Conservation (phyloP, 2,888 invertebrate genomes). For the Metallyticus violacea region DNA sequence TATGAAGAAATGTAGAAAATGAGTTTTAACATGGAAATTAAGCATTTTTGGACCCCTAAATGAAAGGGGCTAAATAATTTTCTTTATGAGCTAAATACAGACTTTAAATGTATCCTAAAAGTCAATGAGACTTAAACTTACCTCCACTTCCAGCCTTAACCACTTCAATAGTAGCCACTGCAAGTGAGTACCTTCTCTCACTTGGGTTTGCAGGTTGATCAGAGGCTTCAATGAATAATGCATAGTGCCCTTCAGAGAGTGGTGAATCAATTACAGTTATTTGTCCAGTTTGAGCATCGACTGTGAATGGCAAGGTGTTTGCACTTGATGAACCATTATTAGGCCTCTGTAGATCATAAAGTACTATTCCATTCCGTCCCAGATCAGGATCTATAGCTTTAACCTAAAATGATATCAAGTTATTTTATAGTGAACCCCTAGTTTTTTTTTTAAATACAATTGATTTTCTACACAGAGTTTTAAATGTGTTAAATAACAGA, state of each 20-base stretch:
- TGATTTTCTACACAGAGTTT: too few relatives aligned
- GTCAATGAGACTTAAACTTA: background rate
- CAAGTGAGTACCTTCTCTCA: constrained; percentile 75
- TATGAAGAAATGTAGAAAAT: too few relatives aligned
- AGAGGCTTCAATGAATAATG: constrained; percentile 78
- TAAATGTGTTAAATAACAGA: too few relatives aligned
- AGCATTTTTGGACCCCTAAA: too few relatives aligned
- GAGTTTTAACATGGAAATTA: too few relatives aligned
- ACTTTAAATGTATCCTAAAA: background rate
- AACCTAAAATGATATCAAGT: constrained; percentile 49
- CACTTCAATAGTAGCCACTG: constrained; percentile 81
- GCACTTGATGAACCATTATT: constrained; percentile 58
- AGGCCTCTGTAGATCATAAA: constrained; percentile 69
- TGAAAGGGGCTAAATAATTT: too few relatives aligned
- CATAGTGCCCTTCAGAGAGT: constrained; percentile 68
- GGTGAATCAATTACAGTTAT: constrained; percentile 64
- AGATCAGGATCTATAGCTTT: constrained; percentile 80
- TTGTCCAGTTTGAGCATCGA: constrained; percentile 68
- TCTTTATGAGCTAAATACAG: background rate
- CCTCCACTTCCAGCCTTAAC: constrained; percentile 54
- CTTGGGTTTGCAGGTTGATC: constrained; percentile 82
- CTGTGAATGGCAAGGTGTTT: constrained; percentile 60
- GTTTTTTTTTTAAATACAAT: too few relatives aligned
- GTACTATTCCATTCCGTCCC: constrained; percentile 71
- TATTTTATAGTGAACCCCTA: too few relatives aligned